A percentile compares a stretch with the other conserved stretches of the same genome.
Conservation (phyloP, 2,113 vertebrate genomes). For the crab-eating macaque (Macaca fascicularis) region DNA sequence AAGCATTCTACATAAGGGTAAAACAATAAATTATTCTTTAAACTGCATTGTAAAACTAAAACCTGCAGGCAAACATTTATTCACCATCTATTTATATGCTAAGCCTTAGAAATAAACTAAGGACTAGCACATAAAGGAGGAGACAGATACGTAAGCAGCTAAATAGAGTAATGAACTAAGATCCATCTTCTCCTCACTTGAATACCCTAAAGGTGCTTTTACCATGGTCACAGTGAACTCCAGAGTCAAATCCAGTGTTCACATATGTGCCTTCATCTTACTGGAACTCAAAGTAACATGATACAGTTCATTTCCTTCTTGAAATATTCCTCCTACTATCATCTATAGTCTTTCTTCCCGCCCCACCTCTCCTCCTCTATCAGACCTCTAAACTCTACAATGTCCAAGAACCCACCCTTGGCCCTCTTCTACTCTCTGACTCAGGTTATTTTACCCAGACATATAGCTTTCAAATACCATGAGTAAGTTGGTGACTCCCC, state of each 20-base stretch:
- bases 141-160: neutral
- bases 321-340: neutral
- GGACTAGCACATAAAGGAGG: neutral
- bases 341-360: neutral
- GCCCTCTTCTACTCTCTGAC: neutral
- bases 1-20: neutral
- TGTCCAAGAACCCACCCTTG: neutral
- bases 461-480: neutral
- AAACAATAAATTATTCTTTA: neutral
- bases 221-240: neutral
- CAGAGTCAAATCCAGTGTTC: neutral
- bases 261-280: neutral
- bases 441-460: neutral
- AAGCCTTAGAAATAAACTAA: neutral
- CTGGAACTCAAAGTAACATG: neutral
- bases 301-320: neutral
- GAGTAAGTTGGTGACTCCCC: neutral
- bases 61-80: neutral
- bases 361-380: neutral
- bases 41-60: slow-evolving; percentile 1
- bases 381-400: neutral
- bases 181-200: neutral
- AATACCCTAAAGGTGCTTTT: neutral
- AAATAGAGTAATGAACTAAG: neutral
- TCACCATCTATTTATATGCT: neutral